Evolutionary conservation across 2,797 vertebrate species (phyloP).

Genomic region (Picus viridis): DNA sequence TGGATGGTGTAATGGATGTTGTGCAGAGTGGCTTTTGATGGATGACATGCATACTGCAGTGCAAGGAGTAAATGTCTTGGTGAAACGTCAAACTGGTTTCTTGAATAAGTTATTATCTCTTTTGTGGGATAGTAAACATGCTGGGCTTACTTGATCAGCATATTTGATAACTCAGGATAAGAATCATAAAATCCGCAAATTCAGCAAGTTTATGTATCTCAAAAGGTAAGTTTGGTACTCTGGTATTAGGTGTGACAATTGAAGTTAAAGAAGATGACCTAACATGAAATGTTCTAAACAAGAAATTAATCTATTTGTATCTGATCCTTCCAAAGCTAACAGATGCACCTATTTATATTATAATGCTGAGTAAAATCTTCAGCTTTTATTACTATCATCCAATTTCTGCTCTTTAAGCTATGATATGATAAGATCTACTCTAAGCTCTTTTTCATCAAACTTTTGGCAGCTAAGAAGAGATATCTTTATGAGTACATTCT

Average conservation of each 20-base stretch:
- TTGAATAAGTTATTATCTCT: background rate
- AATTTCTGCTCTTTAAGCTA: conserved; percentile 7
- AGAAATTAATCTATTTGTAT: background rate
- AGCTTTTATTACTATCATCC: conserved; percentile 4
- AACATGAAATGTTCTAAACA: background rate
- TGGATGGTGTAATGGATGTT: background rate
- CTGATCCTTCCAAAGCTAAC: background rate
- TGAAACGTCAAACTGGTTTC: background rate
- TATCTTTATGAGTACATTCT: background rate
- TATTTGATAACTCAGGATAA: background rate
- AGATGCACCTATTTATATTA: conserved; percentile 13
- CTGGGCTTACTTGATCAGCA: background rate
- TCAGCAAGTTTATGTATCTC: background rate
- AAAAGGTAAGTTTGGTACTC: background rate
- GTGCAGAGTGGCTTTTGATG: background rate
- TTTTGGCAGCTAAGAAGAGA: background rate
- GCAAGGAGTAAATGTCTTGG: background rate
- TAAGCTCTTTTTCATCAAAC: background rate
- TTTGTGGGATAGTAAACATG: background rate
- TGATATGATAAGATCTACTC: background rate
- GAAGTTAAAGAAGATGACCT: background rate
- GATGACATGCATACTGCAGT: background rate
- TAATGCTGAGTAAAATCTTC: background rate
- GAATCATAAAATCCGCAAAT: background rate
- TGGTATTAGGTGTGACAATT: background rate